Base-by-base conservation (phyloP, 2,888 invertebrate species). In the Campopleginae sp. region DNA sequence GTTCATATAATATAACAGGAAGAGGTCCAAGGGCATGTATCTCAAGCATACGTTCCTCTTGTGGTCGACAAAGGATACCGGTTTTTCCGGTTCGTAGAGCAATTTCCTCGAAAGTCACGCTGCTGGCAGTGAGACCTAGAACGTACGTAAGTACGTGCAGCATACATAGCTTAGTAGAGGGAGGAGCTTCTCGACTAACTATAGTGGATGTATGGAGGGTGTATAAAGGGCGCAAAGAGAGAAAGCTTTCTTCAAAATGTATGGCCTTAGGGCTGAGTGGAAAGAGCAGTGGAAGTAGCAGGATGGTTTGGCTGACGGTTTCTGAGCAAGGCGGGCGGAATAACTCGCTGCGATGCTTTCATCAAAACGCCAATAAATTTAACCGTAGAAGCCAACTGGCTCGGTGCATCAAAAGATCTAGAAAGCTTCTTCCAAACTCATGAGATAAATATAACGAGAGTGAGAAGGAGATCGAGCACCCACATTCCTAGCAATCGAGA, bases 311-410 rank as follows among this genome's bases (percentile, higher is more conserved):
- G 77, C 77, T 66, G 82, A 46, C 76, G 85, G 75, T 82, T 82
- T 75, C 42, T 38, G 61, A 31, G 77, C 77, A 85, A 83, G 78
- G 72, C 72, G 51, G 68, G 80, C 68, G 78, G 85, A 86, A 86
- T 86, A 87, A 86, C 84, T 87, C 86, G 84, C 58, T 51, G 82
- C n/a, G 80, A 78, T 86, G 86, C 82, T 90, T 89, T 87, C 87
- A 86, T 91, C 88, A 86, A 89, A 90, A 89, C 78, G 87, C 83
- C 87, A 89, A 89, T 91, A 90, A 89, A 89, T 89, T 87, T 80
- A 74, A 80, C 81, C 83, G 77, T 66, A 82, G 61, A 79, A 86
- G 83, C 82, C 86, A 86, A 87, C 85, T 80, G 79, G 84, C 75
- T 80, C 80, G 72, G 51, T 80, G 84, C 87, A 88, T 90, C 90